A percentile compares a stretch with the other conserved stretches of the same genome.
Conservation (phyloP, 2,113 vertebrate genomes). For the Aegithalos caudatus region DNA sequence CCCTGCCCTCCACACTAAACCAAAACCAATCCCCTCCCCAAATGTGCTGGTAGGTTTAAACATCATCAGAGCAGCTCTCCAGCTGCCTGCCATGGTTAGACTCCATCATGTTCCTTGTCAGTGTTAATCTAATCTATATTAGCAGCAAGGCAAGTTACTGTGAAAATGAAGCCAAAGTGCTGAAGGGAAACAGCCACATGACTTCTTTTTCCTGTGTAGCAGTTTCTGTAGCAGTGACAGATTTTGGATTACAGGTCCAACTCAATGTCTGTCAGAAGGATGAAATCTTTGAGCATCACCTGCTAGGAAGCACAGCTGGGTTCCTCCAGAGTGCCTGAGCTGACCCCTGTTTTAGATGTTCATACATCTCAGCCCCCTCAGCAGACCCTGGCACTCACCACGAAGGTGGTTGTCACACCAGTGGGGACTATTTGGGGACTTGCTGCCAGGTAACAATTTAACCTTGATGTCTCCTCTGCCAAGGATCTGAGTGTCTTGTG, state of each 20-base stretch:
- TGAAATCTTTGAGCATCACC: neutral
- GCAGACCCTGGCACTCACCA: neutral
- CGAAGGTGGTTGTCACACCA: neutral
- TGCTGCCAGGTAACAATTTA: neutral
- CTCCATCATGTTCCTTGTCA: neutral
- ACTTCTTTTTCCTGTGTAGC: neutral
- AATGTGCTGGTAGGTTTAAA: neutral
- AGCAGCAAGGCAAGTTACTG: neutral
- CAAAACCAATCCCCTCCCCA: fast-evolving
- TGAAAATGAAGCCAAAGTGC: neutral
- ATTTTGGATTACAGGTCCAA: neutral
- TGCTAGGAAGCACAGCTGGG: neutral
- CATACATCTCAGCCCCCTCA: neutral
- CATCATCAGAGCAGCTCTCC: neutral
- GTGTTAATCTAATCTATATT: neutral
- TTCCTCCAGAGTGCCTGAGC: neutral
- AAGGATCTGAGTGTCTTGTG: neutral
- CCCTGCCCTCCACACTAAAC: neutral
- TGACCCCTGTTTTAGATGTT: neutral
- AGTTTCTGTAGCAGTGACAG: neutral
- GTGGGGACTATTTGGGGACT: neutral
- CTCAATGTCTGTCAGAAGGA: neutral
- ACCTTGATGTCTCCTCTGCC: neutral
- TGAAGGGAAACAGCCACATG: neutral
- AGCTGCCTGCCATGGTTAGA: neutral